Evolutionary conservation across 2,888 invertebrate species (phyloP).

Genomic region (Leptinotarsa juncta): DNA sequence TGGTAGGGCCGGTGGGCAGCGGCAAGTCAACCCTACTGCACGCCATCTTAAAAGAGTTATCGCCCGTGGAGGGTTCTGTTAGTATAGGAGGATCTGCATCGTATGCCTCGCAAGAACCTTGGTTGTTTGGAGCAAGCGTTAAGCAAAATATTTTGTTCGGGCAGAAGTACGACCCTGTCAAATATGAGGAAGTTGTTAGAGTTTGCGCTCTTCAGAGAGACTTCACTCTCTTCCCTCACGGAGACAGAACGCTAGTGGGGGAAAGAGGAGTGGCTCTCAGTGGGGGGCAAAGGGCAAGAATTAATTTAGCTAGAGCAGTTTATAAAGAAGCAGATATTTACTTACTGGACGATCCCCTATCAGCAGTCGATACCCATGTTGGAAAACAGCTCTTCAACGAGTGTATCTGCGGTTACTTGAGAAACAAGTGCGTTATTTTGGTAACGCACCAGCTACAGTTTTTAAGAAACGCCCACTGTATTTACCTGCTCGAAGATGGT

Average conservation of each 20-base stretch:
- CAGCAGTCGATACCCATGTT: constrained; percentile 90
- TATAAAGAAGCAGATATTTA: constrained; percentile 88
- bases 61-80: constrained; percentile 70
- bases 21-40: constrained; percentile 71
- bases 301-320: constrained; percentile 86
- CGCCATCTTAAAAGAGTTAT: constrained; percentile 76
- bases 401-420: constrained; percentile 74
- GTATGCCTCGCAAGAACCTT: constrained; percentile 83
- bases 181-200: constrained; percentile 75
- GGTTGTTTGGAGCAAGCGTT: constrained; percentile 84
- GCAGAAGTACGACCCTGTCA: constrained; percentile 73
- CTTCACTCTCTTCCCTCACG: constrained; percentile 78
- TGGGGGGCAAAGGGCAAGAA: constrained; percentile 87
- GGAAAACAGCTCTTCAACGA: constrained; percentile 87
- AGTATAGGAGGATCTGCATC: constrained; percentile 32
- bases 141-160: constrained; percentile 95
- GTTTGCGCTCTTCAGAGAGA: constrained; percentile 80
- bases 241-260: constrained; percentile 83
- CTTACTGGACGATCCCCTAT: constrained; percentile 87
- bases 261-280: constrained; percentile 69
- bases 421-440: constrained; percentile 76
- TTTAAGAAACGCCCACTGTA: constrained; percentile 69
- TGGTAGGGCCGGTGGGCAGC: constrained; percentile 75
- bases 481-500: constrained; percentile 70
- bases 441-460: constrained; percentile 81